Conservation (phyloP, 2,888 invertebrate genomes). For the Teinopalpus imperialis region DNA sequence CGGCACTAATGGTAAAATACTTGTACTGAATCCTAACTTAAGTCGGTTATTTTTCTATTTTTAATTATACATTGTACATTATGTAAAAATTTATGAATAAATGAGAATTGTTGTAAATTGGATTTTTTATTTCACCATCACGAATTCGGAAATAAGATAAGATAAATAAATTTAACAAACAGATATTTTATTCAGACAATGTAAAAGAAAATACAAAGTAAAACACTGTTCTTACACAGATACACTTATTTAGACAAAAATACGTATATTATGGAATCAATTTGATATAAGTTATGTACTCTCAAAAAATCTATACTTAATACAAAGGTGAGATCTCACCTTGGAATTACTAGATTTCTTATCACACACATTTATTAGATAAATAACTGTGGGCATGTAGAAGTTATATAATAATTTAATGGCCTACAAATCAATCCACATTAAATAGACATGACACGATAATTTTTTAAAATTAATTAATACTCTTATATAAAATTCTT, state of each 20-base stretch:
- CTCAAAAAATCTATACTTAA: constrained; percentile 41
- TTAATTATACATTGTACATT: constrained; percentile 37
- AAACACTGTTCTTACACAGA: constrained; percentile 62
- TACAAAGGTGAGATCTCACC: constrained; percentile 47
- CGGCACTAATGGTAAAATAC: constrained; percentile 29
- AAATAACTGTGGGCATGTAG: constrained; percentile 39
- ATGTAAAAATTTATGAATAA: constrained; percentile 47
- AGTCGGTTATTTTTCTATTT: constrained; percentile 30
- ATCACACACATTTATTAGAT: constrained; percentile 39
- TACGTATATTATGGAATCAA: constrained; percentile 73
- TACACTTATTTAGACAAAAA: constrained; percentile 73
- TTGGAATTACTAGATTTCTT: constrained; percentile 45
- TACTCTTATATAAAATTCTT: constrained; percentile 44
- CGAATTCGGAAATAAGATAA: constrained; percentile 37
- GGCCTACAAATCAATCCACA: constrained; percentile 20
- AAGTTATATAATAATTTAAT: constrained; percentile 22
- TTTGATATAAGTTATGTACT: constrained; percentile 57
- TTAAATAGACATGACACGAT: constrained; percentile 23
- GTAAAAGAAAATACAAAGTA: constrained; percentile 76
- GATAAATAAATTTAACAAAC: constrained; percentile 54
- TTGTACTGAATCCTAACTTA: constrained; percentile 28
- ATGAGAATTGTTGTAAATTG: constrained; percentile 47
- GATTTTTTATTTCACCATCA: constrained; percentile 46
- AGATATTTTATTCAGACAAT: constrained; percentile 77
- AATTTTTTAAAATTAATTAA: constrained; percentile 27